Base-by-base conservation (phyloP, 2,113 vertebrate species). In the Meleagris gallopavo region DNA sequence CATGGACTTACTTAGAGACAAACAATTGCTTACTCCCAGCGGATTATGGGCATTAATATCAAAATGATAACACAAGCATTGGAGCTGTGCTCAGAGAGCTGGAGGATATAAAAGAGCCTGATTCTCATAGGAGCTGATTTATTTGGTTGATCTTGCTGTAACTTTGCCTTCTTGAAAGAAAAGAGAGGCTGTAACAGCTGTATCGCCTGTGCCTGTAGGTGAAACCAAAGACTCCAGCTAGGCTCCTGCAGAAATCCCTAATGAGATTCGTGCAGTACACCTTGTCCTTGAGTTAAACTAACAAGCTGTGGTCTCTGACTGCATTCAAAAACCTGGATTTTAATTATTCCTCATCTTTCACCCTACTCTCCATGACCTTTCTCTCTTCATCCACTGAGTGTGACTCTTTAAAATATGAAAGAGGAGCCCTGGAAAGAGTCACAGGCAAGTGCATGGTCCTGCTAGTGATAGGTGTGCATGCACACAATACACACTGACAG, bases 11-110 rank as follows among this genome's bases (percentile, higher is more conserved):
- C 86, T 96, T 86, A 88, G 97, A 97, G 83, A 97, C 93, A 97
- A 97, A 96, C 94, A 96, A n/a, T 67, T 97, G 74, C 90, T 95
- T 96, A 36, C 70, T 89, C 83, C 87, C 46, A 61, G 86, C 86
- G 95, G 96, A 97, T 98, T 97, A 97, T 95, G 88, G 76, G 62
- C 94, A 94, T 97, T 98, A 97, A 94, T 96, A 97, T 97, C 73
- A 95, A 94, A 97, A 96, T 91, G 93, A 87, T 97, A 98, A 95
- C 81, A 86, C 54, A 90, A 96, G 82, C 83, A 88, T 71, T 93
- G 81, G 92, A 96, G 96, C 88, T 41, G n/a, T 62, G 75, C 88
- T 83, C 48, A 94, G 89, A 91, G 92, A 89, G 88, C 94, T 82
- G 45, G 70, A 67, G 94, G 91, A 95, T 96, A 94, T 91, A 79